These are phyloP conservation scores for Pseudopleuronectes americanus DNA, from an alignment of 2,797 vertebrate species.

Conservation along the genomic window DNA sequence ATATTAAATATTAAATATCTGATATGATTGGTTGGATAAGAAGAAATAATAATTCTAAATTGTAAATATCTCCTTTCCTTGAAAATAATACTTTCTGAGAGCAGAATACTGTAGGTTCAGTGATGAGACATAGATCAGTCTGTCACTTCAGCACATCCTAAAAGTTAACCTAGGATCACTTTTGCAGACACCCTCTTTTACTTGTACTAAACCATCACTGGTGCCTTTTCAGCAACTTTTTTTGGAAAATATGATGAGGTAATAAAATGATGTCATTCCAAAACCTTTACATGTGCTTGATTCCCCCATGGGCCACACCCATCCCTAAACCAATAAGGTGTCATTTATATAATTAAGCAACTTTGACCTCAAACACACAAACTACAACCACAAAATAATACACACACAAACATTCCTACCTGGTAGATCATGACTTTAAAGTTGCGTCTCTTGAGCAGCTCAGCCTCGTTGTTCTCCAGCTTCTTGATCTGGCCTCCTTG, in stretches of 20 bases:
- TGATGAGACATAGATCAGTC: conserved; percentile 7
- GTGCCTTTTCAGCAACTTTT: neutral
- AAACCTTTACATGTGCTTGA: neutral
- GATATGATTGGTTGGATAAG: neutral
- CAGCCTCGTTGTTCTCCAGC: conserved; percentile 94
- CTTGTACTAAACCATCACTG: neutral
- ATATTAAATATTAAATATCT: neutral
- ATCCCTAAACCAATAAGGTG: conserved; percentile 19
- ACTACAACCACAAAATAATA: conserved; percentile 6
- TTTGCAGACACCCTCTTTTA: conserved; percentile 5
- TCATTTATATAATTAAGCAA: conserved; percentile 1
- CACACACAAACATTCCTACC: conserved; percentile 77
- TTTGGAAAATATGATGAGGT: neutral
- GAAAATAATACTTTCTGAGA: neutral
- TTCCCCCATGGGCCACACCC: conserved; percentile 58
- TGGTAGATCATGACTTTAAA: conserved; percentile 99
- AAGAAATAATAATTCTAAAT: no score
- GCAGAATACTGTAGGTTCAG: neutral
- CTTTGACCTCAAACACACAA: neutral
- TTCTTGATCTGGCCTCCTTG: conserved; percentile 96
- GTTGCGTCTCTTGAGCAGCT: conserved; percentile 96
- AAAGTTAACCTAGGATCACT: conserved; percentile 13
- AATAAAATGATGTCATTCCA: conserved; percentile 4
- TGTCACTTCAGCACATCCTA: conserved; percentile 14
- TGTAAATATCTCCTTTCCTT: neutral